Conservation (phyloP, 2,113 vertebrate species). For the Ptyas mucosa region DNA sequence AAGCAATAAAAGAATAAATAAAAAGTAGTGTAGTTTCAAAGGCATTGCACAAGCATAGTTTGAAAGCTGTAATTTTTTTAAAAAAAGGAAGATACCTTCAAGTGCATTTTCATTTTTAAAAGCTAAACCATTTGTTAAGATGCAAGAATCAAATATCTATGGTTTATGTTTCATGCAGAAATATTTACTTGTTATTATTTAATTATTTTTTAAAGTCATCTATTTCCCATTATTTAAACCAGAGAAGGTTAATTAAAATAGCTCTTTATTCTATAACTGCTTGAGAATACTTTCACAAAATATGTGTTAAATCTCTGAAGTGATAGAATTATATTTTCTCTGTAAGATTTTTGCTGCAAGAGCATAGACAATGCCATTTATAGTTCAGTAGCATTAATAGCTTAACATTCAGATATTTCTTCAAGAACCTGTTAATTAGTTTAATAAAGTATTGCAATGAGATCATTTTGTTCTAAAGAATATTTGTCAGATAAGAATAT, state of each 20-base stretch:
- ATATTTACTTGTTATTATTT: constrained; percentile 38
- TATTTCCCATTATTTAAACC: constrained; percentile 74
- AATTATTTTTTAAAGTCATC: constrained; percentile 44
- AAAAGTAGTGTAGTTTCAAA: neutral
- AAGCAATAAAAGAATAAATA: neutral
- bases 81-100: constrained; percentile 6
- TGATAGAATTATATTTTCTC: constrained; percentile 64
- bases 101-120: constrained; percentile 22
- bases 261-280: constrained; percentile 69
- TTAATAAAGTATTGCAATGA: constrained; percentile 71
- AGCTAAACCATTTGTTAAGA: neutral
- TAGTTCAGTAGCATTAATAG: constrained; percentile 85
- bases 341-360: constrained; percentile 62
- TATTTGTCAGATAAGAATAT: constrained; percentile 25
- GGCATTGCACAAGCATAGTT: neutral
- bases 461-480: constrained; percentile 52
- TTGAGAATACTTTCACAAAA: constrained; percentile 71
- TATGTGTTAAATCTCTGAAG: constrained; percentile 68
- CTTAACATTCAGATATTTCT: constrained; percentile 84
- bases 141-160: neutral
- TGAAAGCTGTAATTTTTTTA: neutral
- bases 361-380: constrained; percentile 69
- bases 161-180: constrained; percentile 22
- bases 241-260: constrained; percentile 85
- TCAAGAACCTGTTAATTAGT: constrained; percentile 82